Base-by-base conservation (phyloP, 2,888 invertebrate species). In the Trissonchulus sp. region DNA sequence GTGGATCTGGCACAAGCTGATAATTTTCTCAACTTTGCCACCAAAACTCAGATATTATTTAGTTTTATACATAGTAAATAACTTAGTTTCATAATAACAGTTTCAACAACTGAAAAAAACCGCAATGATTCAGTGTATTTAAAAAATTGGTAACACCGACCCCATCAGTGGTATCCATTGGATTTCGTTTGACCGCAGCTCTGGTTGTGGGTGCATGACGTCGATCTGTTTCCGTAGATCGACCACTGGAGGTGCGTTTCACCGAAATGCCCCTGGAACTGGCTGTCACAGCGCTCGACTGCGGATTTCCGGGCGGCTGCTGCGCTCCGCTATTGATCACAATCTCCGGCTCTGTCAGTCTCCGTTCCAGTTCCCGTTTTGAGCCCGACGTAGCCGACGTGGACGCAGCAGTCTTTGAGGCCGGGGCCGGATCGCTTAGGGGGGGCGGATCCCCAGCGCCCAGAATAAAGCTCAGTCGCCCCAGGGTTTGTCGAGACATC, bases 391-490 rank as follows among this genome's bases (percentile, higher is more conserved):
- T 23, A 8, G 48, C 8, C 8, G 48, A 48, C 8, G 48, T 23
- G 23, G 8, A 15, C 48, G 8, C 48, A 48, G 48, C 8, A 8
- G 68, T 65, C 31, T 65, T 65, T 31, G 33, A 35, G n/a, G 34
- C 15, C 2, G 36, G 34, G n/a, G 8, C 31, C n/a, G 71, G 28
- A 65, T 65, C 34, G 15, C 15, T 34, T 28, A 8, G 15, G 31
- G n/a, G 34, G 34, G 30, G n/a, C n/a, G n/a, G 3, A 34, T 34
- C 28, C 3, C 35, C 63, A 8, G 15, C 73, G 23, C 65, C 73
- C 3, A 73, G 63, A 15, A 73, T 48, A 35, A 73, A 68, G 68
- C 73, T 73, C 2, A 73, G 62, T 34, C 73, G 48, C 3, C 73
- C 73, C 36, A 73, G 65, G 3, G 63, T 28, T 33, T 73, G 73